A percentile compares a stretch with the other conserved stretches of the same genome.
Evolutionary conservation across 2,113 vertebrate genomes (phyloP).

Genomic region (Cynocephalus volans): DNA sequence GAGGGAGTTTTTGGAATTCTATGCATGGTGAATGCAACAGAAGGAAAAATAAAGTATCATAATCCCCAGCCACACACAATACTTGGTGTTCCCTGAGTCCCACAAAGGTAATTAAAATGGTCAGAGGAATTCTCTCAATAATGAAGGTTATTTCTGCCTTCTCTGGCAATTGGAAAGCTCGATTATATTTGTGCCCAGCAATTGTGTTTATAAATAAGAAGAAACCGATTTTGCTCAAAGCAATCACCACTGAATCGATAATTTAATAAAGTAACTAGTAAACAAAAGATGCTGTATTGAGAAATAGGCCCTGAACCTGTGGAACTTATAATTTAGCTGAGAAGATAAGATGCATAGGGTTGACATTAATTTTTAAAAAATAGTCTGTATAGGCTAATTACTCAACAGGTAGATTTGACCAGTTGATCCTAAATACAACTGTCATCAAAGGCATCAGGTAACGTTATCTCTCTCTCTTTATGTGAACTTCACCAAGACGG

Average conservation of each 20-base stretch:
- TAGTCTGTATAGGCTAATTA: neutral
- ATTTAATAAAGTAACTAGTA: neutral
- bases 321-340: neutral
- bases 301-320: neutral
- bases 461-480: neutral
- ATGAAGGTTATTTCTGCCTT: neutral
- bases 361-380: neutral
- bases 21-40: neutral
- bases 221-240: neutral
- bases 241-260: neutral
- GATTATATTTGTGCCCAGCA: neutral
- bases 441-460: neutral
- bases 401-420: neutral
- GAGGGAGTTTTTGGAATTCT: neutral
- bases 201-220: neutral
- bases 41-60: neutral
- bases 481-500: neutral
- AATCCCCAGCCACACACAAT: neutral
- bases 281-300: neutral
- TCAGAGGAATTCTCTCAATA: conserved; percentile 31
- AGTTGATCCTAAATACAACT: neutral
- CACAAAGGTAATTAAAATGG: neutral
- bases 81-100: neutral
- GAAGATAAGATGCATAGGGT: neutral
- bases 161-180: neutral